Evolutionary conservation across 2,113 vertebrate genomes (phyloP).

Genomic region (Antennarius striatus): DNA sequence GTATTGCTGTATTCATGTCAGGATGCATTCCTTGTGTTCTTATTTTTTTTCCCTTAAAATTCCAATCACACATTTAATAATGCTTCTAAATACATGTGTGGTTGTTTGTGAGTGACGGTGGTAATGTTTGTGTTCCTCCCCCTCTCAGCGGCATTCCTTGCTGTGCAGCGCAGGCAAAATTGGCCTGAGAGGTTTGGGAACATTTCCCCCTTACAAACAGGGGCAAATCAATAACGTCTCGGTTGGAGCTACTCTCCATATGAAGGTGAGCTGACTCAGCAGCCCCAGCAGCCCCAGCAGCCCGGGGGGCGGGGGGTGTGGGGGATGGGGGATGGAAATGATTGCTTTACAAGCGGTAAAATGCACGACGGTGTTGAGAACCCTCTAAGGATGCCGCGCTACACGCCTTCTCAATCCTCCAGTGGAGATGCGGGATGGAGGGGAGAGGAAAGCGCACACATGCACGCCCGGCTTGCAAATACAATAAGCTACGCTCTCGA

Average conservation of each 20-base stretch:
- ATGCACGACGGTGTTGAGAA: constrained; percentile 55
- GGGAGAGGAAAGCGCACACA: constrained; percentile 4
- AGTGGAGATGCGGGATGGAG: constrained; percentile 23
- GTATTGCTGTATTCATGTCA: neutral
- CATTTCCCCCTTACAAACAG: constrained; percentile 74
- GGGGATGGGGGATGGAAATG: constrained; percentile 61
- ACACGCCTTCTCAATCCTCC: constrained; percentile 50
- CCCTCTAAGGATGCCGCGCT: constrained; percentile 55
- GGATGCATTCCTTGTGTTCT: neutral
- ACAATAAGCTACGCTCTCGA: constrained; percentile 31
- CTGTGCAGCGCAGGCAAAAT: constrained; percentile 57
- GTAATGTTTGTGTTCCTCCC: constrained; percentile 21
- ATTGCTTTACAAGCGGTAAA: constrained; percentile 75
- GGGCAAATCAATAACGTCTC: constrained; percentile 78
- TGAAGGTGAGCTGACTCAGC: constrained; percentile 75
- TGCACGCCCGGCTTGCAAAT: constrained; percentile 34
- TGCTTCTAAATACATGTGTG: neutral
- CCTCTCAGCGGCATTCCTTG: constrained; percentile 19
- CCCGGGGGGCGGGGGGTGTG: constrained; percentile 12
- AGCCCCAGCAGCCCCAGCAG: constrained; percentile 40
- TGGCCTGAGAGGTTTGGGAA: constrained; percentile 72
- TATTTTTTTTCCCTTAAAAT: neutral
- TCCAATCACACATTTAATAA: neutral
- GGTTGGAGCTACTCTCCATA: constrained; percentile 72
- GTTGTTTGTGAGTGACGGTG: neutral